Base-by-base conservation (phyloP, 2,113 vertebrate genomes). In the Brienomyrus longianalis region DNA sequence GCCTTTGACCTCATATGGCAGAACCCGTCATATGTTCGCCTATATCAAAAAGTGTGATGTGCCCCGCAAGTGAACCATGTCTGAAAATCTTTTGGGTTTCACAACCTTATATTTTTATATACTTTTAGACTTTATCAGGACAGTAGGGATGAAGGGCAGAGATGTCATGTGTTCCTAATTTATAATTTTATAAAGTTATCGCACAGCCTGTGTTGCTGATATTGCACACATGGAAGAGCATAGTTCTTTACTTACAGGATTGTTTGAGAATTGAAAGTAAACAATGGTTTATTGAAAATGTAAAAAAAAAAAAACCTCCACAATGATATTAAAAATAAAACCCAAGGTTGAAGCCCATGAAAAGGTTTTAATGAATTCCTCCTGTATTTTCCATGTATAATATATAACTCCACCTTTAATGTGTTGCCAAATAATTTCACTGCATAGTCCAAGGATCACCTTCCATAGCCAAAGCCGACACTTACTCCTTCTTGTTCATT, bases 391-490 rank as follows among this genome's bases (percentile, higher is more conserved):
- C 83, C 92, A 93, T 90, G 88, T 92, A 90, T 89, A 52, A 89
- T 50, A 92, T 90, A 87, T 90, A 92, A 92, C 91, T 6, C 21
- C 89, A 83, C 92, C 95, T 94, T 94, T 94, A 92, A 94, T 92
- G 90, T 88, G 88, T 91, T 94, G 94, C 94, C 95, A 95, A 93
- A 92, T 96, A 91, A 93, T 93, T 94, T 94, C 91, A 93, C 89
- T 84, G 89, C 83, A 43, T 8, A 89, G 62, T 83, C 89, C 54
- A 85, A 87, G 92, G 93, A 94, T 95, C 93, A 93, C 93, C 93
- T 86, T 54, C 90, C 90, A 87, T 70, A 91, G 89, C 91, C 86
- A 89, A 88, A 51, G 91, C 92, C 89, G 91, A 92, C 91, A 89
- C 90, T 94, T 66, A 5, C 6, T 50, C 45, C 27, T 54, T 47